These are phyloP conservation scores for Sesamia inferens DNA, from an alignment of 2,888 invertebrate genomes.

Conservation along the genomic window DNA sequence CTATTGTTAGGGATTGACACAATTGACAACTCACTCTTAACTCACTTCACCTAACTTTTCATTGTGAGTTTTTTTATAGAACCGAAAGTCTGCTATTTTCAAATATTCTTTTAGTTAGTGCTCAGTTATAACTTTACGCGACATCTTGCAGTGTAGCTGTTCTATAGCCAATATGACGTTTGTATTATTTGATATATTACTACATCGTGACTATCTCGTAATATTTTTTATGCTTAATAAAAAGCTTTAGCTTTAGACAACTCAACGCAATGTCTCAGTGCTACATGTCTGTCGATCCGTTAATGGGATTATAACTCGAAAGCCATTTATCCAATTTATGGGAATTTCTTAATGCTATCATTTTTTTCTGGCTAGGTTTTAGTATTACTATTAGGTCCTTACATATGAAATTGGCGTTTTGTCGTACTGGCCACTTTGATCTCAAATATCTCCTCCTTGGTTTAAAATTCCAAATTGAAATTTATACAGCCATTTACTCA, in stretches of 20 bases:
- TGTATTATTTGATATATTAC: not conserved
- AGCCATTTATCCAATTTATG: slow-evolving; percentile 9
- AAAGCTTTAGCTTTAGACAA: slow-evolving; percentile 2
- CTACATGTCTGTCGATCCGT: not conserved
- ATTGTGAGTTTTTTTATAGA: no score
- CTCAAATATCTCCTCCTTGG: no score
- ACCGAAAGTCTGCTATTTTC: no score
- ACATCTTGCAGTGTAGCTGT: not conserved
- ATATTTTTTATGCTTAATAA: not conserved
- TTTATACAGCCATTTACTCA: no score
- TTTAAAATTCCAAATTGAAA: no score
- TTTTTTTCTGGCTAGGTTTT: not conserved
- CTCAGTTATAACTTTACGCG: not conserved
- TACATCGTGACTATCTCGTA: not conserved
- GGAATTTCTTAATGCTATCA: not conserved
- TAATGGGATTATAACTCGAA: not conserved
- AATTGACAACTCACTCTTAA: no score
- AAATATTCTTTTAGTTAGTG: no score
- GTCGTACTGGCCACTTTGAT: no score
- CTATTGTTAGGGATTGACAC: no score
- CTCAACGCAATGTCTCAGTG: slow-evolving; percentile 5
- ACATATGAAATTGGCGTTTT: no score
- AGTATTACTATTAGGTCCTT: no score
- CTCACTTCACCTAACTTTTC: no score
- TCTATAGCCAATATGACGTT: not conserved